Evolutionary conservation across 2,797 vertebrate genomes (phyloP).

Genomic region (Neoniphon sammara): DNA sequence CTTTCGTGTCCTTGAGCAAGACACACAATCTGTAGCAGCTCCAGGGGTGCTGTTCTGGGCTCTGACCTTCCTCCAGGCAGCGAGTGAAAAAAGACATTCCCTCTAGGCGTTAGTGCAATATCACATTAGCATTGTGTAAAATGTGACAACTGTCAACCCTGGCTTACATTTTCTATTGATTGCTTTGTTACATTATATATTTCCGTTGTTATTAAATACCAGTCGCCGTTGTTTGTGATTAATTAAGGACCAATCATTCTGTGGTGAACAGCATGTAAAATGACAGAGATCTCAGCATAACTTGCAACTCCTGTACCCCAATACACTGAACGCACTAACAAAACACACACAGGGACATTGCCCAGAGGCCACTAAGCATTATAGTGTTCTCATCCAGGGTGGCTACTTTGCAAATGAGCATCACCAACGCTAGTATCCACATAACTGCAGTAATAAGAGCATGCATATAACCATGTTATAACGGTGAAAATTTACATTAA

Average conservation of each 20-base stretch:
- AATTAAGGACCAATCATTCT: slow-evolving; percentile 10
- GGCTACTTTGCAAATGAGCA: too few species aligned
- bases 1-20: slow-evolving; percentile 51
- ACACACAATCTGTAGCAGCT: slow-evolving; percentile 47
- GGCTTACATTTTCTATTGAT: slow-evolving; percentile 15
- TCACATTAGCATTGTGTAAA: slow-evolving; percentile 31
- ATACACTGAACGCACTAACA: too few species aligned
- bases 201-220: slow-evolving; percentile 19
- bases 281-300: too few species aligned
- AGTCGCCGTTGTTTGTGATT: slow-evolving; percentile 17
- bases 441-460: too few species aligned
- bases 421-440: too few species aligned
- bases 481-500: too few species aligned
- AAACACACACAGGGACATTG: too few species aligned
- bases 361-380: too few species aligned
- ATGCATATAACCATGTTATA: too few species aligned
- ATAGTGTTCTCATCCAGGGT: too few species aligned
- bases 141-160: slow-evolving; percentile 42
- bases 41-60: slow-evolving; percentile 44
- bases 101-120: slow-evolving; percentile 54
- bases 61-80: slow-evolving; percentile 63
- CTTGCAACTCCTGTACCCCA: too few species aligned
- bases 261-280: too few species aligned
- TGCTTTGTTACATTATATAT: neutral
- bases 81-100: slow-evolving; percentile 61